These are phyloP conservation scores for Craseonycteris thonglongyai DNA, from an alignment of 2,113 vertebrate species.

Conservation along the genomic window DNA sequence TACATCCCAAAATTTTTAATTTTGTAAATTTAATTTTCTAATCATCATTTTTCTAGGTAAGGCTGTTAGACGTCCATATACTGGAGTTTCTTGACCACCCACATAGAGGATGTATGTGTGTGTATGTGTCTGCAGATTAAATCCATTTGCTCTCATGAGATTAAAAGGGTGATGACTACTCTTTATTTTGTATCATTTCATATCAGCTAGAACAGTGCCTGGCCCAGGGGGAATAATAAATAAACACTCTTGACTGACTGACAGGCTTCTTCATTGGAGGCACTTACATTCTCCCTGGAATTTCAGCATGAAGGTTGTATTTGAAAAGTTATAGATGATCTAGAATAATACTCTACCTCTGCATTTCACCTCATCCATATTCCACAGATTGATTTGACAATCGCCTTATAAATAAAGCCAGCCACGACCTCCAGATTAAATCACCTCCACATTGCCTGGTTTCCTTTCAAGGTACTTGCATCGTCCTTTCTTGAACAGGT, in stretches of 20 bases:
- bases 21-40: background rate
- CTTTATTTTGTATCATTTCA: constrained; percentile 54
- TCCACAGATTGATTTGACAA: constrained; percentile 41
- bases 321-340: constrained; percentile 64
- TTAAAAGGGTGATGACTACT: background rate
- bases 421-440: constrained; percentile 33
- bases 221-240: constrained; percentile 42
- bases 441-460: background rate
- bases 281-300: constrained; percentile 41
- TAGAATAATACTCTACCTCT: constrained; percentile 28
- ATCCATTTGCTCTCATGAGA: constrained; percentile 13
- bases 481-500: background rate
- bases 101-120: background rate
- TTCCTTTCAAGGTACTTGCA: background rate
- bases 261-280: constrained; percentile 49
- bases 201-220: constrained; percentile 34
- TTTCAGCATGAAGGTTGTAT: constrained; percentile 16
- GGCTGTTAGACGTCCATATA: background rate
- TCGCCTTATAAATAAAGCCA: constrained; percentile 41
- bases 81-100: constrained; percentile 39
- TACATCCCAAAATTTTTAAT: background rate
- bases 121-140: background rate
- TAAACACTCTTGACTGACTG: constrained; percentile 50
- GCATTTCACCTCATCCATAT: constrained; percentile 10
- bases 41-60: background rate